These are phyloP conservation scores for Leptopilina myrica DNA, from an alignment of 2,888 invertebrate species.

Conservation along the genomic window DNA sequence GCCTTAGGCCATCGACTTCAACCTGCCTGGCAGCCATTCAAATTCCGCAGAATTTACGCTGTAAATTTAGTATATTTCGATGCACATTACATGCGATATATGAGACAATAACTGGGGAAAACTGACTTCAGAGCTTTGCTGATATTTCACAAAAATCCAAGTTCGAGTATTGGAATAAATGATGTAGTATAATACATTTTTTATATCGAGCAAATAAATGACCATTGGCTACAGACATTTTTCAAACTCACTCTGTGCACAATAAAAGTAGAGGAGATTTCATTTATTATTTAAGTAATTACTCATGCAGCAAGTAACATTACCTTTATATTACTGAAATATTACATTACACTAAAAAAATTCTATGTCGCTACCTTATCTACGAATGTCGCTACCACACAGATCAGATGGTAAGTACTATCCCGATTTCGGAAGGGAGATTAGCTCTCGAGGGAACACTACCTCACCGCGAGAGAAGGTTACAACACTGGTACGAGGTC, in stretches of 20 bases:
- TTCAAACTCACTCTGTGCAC: neutral
- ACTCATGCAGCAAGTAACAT: too few relatives aligned
- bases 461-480: too few relatives aligned
- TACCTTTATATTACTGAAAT: too few relatives aligned
- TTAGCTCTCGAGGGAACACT: too few relatives aligned
- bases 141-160: slow-evolving; percentile 10
- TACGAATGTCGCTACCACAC: too few relatives aligned
- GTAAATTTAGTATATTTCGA: slow-evolving; percentile 55
- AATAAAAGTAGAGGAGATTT: neutral
- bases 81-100: slow-evolving; percentile 33
- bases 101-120: slow-evolving; percentile 30
- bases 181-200: slow-evolving; percentile 17
- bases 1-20: slow-evolving; percentile 48
- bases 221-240: neutral
- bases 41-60: slow-evolving; percentile 54
- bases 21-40: slow-evolving; percentile 55
- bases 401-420: too few relatives aligned
- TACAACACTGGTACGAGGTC: too few relatives aligned
- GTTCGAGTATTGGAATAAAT: slow-evolving; percentile 31
- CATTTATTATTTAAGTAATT: too few relatives aligned
- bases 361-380: too few relatives aligned
- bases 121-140: neutral
- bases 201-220: slow-evolving; percentile 15
- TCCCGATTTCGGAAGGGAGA: too few relatives aligned
- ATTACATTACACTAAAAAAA: too few relatives aligned